phyloP scores from a whole-genome alignment of 1,140 invertebrate genomes.

The Armadillidium nasatum region DNA sequence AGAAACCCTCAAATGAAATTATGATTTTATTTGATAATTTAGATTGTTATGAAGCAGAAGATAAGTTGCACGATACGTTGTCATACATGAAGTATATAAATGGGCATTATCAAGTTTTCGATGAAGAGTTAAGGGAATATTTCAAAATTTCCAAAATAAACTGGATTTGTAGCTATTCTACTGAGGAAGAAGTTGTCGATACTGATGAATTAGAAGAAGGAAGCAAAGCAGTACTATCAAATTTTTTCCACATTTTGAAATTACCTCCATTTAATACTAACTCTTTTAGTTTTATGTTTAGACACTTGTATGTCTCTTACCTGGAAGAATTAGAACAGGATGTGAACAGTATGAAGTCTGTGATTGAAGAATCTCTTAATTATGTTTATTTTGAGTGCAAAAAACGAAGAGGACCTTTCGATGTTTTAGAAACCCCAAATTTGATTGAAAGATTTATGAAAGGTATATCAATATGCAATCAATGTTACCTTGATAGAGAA shows the following conservation, averaged over 20 bases:
- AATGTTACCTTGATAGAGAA: not conserved
- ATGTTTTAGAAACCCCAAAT: not conserved
- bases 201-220: no score
- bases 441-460: slow-evolving; percentile 6
- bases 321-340: not conserved
- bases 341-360: slow-evolving; percentile 6
- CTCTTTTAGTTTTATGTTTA: not conserved
- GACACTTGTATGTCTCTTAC: not conserved
- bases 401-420: not conserved
- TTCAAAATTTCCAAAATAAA: not conserved
- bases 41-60: not conserved
- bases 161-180: not conserved
- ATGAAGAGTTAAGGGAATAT: not conserved
- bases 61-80: not conserved
- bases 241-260: not conserved
- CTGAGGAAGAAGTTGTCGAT: not conserved
- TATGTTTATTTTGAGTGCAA: not conserved
- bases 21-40: not conserved
- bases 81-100: not conserved
- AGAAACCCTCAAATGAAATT: not conserved
- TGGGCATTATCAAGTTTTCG: not conserved
- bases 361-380: not conserved
- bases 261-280: not conserved
- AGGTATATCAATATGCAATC: slow-evolving; percentile 1
- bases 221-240: not conserved